Evolutionary conservation across 2,113 vertebrate species (phyloP), one percentile per base, ranked within the genome.

Genomic region (Vombatus ursinus): DNA sequence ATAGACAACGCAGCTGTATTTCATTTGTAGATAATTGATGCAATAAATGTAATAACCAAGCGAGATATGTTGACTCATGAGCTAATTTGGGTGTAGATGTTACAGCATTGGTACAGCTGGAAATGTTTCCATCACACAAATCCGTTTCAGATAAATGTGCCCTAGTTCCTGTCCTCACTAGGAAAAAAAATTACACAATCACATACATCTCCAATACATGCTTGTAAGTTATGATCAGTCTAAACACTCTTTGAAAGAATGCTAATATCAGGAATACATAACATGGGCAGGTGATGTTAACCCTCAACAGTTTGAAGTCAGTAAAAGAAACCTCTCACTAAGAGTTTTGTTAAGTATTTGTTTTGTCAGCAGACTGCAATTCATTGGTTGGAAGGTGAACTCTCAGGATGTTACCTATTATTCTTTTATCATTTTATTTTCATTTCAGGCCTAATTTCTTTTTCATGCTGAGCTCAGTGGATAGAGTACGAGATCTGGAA

Each of bases 1-100:
- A 98, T 92, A 97, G 97, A 98, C 95, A 98, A 98, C 0, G 94
- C 98, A 99, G 98, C 99, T 99, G 98, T 98, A 98, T 98, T 99
- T 98, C 84, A 97, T 98, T 98, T 98, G 97, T 97, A 98, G 98
- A 98, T 98, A 98, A 98, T 97, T 97, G 97, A 98, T 97, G 98
- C 97, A 98, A 98, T 98, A 98, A 96, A 98, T 98, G 97, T 98
- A 98, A 98, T 98, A 98, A 98, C 94, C 94, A 94, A 98, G 95
- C 14, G 92, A 96, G 97, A 90, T 98, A 95, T 96, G 95, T 98
- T 98, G 98, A 99, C 98, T 98, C 98, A 95, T 95, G 97, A 97
- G 98, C 97, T 98, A 98, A 98, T 98, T 98, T 98, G 97, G 97
- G 98, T 96, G 95, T 98, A 98, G 98, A 97, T 98, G 98, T 98